A percentile compares a stretch with the other conserved stretches of the same genome.
Evolutionary conservation across 2,888 invertebrate genomes (phyloP).

Genomic region (Pachydiplax longipennis): DNA sequence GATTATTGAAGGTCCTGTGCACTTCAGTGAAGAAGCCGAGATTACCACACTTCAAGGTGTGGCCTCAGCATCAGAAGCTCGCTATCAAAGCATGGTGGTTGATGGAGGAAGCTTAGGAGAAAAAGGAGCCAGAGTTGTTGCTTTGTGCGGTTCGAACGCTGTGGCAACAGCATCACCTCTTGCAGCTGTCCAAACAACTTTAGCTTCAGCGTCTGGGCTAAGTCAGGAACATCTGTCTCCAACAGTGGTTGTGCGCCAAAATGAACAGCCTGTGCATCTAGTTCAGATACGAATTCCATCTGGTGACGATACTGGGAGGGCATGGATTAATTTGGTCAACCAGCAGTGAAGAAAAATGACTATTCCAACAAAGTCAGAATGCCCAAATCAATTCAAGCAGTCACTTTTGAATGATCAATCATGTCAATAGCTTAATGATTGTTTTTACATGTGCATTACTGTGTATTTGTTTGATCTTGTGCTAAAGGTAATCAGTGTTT

Average conservation of each 20-base stretch:
- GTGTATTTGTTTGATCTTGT: too few species aligned
- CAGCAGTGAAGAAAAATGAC: slow-evolving; percentile 40
- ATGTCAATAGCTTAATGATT: too few species aligned
- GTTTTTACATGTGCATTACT: too few species aligned
- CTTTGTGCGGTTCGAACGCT: neutral
- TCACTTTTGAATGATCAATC: too few species aligned
- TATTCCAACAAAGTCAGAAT: too few species aligned
- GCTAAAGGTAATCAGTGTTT: neutral
- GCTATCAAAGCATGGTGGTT: neutral
- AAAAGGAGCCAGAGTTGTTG: neutral
- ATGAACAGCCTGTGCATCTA: slow-evolving; percentile 53
- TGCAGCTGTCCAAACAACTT: neutral
- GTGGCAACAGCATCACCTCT: neutral
- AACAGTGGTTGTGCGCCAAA: slow-evolving; percentile 32
- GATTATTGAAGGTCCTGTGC: slow-evolving; percentile 45
- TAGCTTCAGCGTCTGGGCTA: neutral
- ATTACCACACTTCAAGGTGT: neutral
- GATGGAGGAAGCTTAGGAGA: neutral
- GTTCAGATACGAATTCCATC: slow-evolving; percentile 55
- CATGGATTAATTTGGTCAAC: slow-evolving; percentile 53
- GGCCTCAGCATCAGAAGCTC: neutral
- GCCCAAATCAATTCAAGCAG: too few species aligned
- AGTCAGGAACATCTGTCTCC: slow-evolving; percentile 6
- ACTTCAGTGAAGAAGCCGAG: slow-evolving; percentile 34
- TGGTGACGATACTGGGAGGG: slow-evolving; percentile 52